Evolutionary conservation across 2,797 vertebrate species (phyloP), one percentile per base, ranked within the genome.

Genomic region (Sphenodon punctatus): DNA sequence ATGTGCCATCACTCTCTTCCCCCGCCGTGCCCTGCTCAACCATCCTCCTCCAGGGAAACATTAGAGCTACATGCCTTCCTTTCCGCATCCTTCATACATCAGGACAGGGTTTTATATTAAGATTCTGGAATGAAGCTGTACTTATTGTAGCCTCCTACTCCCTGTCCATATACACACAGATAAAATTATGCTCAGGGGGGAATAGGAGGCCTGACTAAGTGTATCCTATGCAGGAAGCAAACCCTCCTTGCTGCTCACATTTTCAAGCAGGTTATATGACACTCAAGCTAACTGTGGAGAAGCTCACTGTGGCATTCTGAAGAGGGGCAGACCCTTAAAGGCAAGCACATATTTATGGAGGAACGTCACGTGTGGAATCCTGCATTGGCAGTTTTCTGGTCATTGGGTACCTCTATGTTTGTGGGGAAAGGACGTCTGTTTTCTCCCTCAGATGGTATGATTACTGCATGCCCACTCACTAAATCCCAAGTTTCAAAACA

Each of bases 401-500:
- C 83, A 85, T 53, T 69, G 74, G 36, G 16, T 85, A 75, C 67
- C 65, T 91, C 85, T 90, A 75, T 87, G 80, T 83, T 78, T 74
- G 48, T 78, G 75, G 56, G 71, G 56, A 91, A 90, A 80, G 73
- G 73, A 84, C 80, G 87, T 85, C 43, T 86, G 41, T 75, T 39
- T 89, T 88, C 34, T 23, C 34, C 86, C 86, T 86, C 67, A 74
- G 82, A 90, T 67, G 75, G 32, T 89, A 20, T 85, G 90, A 93
- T 90, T 90, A 83, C 41, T 91, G 34, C 91, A 88, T 79, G 92
- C 82, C 70, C n/a, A 61, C 77, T 80, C 61, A 36, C 88, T 86
- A 69, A 71, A 90, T 90, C 89, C 58, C 30, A 39, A 6, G 46
- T 91, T 86, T 76, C 75, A 84, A 90, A 93, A 83, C 84, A 75